Conservation (phyloP, 2,888 invertebrate species). For the Xestia c-nigrum region DNA sequence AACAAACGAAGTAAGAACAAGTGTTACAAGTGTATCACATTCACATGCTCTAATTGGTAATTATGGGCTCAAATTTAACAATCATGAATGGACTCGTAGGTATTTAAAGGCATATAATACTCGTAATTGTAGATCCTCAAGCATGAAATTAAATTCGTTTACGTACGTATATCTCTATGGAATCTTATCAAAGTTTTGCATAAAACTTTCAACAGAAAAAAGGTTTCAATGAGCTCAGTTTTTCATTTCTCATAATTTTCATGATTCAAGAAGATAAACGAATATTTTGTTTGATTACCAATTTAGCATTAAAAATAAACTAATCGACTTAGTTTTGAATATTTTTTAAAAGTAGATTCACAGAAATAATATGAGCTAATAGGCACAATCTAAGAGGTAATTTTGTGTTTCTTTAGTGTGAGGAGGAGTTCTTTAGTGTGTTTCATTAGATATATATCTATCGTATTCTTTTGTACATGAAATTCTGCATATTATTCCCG, state of each 20-base stretch:
- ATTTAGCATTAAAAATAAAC: background rate
- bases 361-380: background rate
- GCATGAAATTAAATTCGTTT: background rate
- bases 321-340: background rate
- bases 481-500: background rate
- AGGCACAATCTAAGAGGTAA: background rate
- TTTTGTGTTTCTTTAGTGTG: background rate
- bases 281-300: background rate
- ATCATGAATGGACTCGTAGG: slow-evolving; percentile 34
- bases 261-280: background rate
- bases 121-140: background rate
- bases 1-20: slow-evolving; percentile 25
- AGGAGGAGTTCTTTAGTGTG: too few relatives aligned
- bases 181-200: slow-evolving; percentile 1
- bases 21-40: too few relatives aligned
- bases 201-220: background rate
- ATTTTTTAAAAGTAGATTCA: background rate
- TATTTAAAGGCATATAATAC: background rate
- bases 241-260: background rate
- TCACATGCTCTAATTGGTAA: slow-evolving; percentile 41
- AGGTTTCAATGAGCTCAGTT: background rate
- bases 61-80: slow-evolving; percentile 52
- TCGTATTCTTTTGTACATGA: background rate
- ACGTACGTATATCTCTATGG: background rate
- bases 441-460: background rate